Base-by-base conservation (phyloP, 2,888 invertebrate species). In the Eretmocerus hayati region DNA sequence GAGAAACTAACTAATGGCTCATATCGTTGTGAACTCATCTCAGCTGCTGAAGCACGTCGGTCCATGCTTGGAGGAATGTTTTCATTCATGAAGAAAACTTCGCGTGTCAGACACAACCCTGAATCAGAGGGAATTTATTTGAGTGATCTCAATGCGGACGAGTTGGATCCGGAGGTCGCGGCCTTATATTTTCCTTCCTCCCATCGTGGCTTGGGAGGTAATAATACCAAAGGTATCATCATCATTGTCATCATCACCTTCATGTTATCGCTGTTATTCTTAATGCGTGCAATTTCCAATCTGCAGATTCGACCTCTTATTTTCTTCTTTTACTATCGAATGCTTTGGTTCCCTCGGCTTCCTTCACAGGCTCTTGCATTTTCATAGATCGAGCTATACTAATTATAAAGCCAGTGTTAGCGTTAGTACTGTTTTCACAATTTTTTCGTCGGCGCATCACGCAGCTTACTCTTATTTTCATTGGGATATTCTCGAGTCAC, bases 11-110 rank as follows among this genome's bases (percentile, higher is more conserved):
- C 44, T 50, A 49, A 47, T 44, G n/a, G 50, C 47, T 47, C 48
- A 20, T 36, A 43, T 36, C n/a, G n/a, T 36, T 43, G 20, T 38
- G 45, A 36, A 48, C 35, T 16, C 37, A 9, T 8, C 19, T 59
- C 35, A 61, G 57, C 56, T 65, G 69, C 67, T 52, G 72, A 73
- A 57, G 77, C 74, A 54, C 76, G 77, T 58, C 72, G 75, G 55
- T 91, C 91, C 33, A 89, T 91, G 79, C 78, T 93, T 55, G 86
- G 89, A 66, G 88, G 87, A 61, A 88, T 95, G 87, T 88, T 94
- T 72, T 87, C 89, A 58, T 94, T 94, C 72, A 94, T 94, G 87
- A 84, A 86, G 70, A 82, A 82, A 62, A 83, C 81, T 32, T 71
- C 71, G 51, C 78, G 79, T 58, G 74, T 79, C 59, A 75, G 79